Base-by-base conservation (phyloP, 2,113 vertebrate genomes). In the Rhinoderma darwinii region DNA sequence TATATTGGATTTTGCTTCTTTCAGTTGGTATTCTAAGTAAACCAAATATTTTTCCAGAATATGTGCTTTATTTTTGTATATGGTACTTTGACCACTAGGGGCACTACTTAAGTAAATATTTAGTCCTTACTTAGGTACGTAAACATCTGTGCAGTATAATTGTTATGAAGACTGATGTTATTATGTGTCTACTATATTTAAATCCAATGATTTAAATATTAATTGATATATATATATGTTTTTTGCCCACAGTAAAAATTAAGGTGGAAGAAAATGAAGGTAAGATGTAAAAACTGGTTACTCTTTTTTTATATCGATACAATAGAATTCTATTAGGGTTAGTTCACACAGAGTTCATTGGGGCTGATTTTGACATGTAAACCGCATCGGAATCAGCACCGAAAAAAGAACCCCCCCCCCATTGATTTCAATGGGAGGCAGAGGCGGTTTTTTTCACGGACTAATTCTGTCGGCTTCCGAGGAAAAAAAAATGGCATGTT, bases 171-270 rank as follows among this genome's bases (percentile, higher is more conserved):
- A 50, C 6, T 14, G 6, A 50, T 56, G n/a, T 61, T 61, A 61
- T 1, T 61, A 11, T 61, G 8, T 12, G 8, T 68, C 5, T 68
- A 35, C 22, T 30, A 72, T 72, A 4, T 11, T 41, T 78, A 17
- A 35, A 4, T 35, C 0, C 27, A 51, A n/a, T n/a, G n/a, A n/a
- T n/a, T n/a, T 14, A 78, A 35, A 51, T 51, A 37, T 27, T 25
- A 25, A 43, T 18, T 4, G 9, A 18, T 43, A 1, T 37, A 43
- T 44, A n/a, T n/a, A n/a, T n/a, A n/a, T 43, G 44, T 9, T 66
- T 63, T 44, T 82, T 30, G 8, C 39, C 84, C 32, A 90, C 91
- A 98, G 97, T 95, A 87, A 93, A 91, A 88, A 94, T 95, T 88
- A 93, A 93, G 85, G 90, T 95, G 86, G 93, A 96, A 75, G 72